Evolutionary conservation across 2,797 vertebrate species (phyloP).

Genomic region (Sternotherus odoratus): DNA sequence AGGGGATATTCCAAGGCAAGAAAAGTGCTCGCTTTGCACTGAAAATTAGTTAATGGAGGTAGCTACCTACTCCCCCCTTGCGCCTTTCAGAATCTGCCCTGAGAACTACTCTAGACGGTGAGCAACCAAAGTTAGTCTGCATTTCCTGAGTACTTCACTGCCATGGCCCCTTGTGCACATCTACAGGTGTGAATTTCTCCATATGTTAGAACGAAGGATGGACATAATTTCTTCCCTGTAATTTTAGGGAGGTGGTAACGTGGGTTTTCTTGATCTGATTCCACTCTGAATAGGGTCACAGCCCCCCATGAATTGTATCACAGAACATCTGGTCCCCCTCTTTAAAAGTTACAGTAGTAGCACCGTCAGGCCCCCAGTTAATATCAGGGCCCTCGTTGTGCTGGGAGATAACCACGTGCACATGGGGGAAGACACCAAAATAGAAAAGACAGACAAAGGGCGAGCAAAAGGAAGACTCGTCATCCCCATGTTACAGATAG

Average conservation of each 20-base stretch:
- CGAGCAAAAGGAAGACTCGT: background rate
- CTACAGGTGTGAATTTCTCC: constrained; percentile 33
- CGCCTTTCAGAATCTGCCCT: constrained; percentile 11
- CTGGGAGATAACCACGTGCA: background rate
- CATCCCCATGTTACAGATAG: background rate
- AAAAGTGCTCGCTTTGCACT: background rate
- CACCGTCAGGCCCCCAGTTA: background rate
- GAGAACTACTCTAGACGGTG: constrained; percentile 11
- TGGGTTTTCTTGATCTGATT: background rate
- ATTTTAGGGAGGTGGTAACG: background rate
- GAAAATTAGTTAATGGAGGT: constrained; percentile 14
- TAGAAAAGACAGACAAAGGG: background rate
- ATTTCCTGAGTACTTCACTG: constrained; percentile 41
- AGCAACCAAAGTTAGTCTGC: constrained; percentile 39
- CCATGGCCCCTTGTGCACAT: constrained; percentile 7
- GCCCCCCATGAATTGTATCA: background rate
- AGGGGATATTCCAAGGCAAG: background rate
- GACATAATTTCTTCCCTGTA: background rate
- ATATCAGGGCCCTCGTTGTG: background rate
- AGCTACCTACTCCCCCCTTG: constrained; percentile 19
- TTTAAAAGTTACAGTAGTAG: too few species aligned
- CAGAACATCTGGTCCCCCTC: background rate
- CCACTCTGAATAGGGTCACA: background rate
- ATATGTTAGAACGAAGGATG: background rate
- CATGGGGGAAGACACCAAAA: background rate